Conservation (phyloP, 2,113 vertebrate species). For the Azemiops feae region DNA sequence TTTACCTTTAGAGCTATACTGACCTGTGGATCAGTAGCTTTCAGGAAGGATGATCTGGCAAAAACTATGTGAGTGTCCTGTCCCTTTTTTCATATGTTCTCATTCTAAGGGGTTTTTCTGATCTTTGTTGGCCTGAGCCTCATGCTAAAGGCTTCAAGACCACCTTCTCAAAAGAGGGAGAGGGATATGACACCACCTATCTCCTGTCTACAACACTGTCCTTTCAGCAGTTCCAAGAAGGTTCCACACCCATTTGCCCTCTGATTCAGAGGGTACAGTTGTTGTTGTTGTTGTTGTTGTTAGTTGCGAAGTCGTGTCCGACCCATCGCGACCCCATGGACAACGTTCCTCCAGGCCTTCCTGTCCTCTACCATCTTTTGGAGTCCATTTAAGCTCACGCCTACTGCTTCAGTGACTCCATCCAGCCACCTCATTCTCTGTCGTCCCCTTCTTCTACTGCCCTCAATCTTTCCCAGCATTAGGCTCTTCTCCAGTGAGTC, state of each 20-base stretch:
- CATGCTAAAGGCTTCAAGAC: background rate
- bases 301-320: too few relatives aligned
- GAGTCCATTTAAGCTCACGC: too few relatives aligned
- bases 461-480: too few relatives aligned
- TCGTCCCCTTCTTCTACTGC: too few relatives aligned
- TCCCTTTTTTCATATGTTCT: background rate
- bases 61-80: background rate
- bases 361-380: too few relatives aligned
- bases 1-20: background rate
- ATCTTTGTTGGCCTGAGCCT: background rate
- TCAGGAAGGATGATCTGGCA: background rate
- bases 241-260: background rate
- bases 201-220: background rate
- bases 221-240: background rate
- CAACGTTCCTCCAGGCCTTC: too few relatives aligned
- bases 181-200: too few relatives aligned
- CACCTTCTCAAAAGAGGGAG: background rate
- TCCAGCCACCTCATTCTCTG: too few relatives aligned
- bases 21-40: background rate
- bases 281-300: too few relatives aligned
- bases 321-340: too few relatives aligned
- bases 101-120: background rate
- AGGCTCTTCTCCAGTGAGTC: too few relatives aligned
- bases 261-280: background rate
- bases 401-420: too few relatives aligned